These are phyloP conservation scores for Conus betulinus DNA, from an alignment of 1,140 invertebrate genomes.

Conservation along the genomic window DNA sequence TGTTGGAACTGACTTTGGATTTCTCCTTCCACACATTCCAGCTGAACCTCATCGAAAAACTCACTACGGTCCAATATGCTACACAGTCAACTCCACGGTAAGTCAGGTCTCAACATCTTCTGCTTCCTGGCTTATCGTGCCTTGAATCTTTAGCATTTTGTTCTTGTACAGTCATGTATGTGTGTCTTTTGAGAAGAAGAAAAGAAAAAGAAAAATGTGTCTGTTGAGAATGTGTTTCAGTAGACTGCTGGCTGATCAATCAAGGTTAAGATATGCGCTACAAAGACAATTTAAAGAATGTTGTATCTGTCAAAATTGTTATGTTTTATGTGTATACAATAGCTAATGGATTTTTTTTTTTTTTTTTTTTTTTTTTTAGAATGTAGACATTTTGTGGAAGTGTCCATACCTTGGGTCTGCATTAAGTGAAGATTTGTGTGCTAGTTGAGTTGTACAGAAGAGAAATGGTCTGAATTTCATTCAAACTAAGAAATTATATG, in stretches of 20 bases:
- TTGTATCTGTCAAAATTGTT: no score
- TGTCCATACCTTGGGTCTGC: no score
- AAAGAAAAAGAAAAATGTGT: background rate
- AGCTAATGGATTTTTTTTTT: background rate
- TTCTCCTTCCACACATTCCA: slow-evolving; percentile 93
- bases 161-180: no score
- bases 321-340: background rate
- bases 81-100: slow-evolving; percentile 85
- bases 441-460: no score
- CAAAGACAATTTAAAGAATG: no score
- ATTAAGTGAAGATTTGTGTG: no score
- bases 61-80: slow-evolving; percentile 91
- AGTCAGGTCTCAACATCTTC: slow-evolving; percentile 15
- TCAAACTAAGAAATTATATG: no score
- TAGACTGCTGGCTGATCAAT: no score
- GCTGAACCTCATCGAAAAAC: slow-evolving; percentile 86
- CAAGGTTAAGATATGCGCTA: no score
- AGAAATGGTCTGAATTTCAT: no score
- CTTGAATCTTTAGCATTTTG: no score
- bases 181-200: background rate
- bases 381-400: no score
- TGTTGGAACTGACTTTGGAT: slow-evolving; percentile 68
- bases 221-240: background rate
- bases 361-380: slow-evolving; percentile 32
- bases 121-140: background rate